These are phyloP conservation scores for Amblyteles armatorius DNA, from an alignment of 2,888 invertebrate species.

Conservation along the genomic window DNA sequence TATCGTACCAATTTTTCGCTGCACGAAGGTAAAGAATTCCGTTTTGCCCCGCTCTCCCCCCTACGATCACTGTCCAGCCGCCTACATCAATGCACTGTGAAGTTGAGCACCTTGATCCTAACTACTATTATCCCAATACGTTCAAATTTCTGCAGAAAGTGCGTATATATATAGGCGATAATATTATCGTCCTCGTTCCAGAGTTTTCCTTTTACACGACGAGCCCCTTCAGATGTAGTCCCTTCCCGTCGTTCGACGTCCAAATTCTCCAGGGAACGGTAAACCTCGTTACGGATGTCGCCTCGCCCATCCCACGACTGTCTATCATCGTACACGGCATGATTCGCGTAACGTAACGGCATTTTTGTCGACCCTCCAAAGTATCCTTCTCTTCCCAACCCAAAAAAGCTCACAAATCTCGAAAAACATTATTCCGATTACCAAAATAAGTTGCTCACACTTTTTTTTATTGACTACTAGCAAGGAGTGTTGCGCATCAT, in stretches of 20 bases:
- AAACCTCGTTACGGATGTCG: slow-evolving; percentile 59
- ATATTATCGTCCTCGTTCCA: slow-evolving; percentile 5
- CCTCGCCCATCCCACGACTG: neutral
- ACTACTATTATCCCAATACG: slow-evolving; percentile 58
- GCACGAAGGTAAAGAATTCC: no score
- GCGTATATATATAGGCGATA: no score
- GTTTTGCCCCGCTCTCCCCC: no score
- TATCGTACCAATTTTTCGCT: no score
- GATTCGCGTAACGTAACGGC: neutral
- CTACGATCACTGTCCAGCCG: no score
- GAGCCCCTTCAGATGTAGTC: neutral
- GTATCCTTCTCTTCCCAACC: neutral
- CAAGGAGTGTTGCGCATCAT: neutral
- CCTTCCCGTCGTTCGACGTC: slow-evolving; percentile 17
- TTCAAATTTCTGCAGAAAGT: slow-evolving; percentile 21
- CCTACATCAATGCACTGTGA: neutral
- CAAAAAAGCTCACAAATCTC: neutral
- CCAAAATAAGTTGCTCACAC: neutral
- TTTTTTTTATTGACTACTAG: neutral
- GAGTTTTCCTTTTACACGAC: slow-evolving; percentile 27
- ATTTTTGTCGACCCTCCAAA: slow-evolving; percentile 8
- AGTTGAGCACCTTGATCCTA: slow-evolving; percentile 33
- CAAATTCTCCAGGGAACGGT: slow-evolving; percentile 49
- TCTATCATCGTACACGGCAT: neutral
- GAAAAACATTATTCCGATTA: neutral